Percentiles rank a stretch among this genome's conserved stretches.
Evolutionary conservation across 2,113 vertebrate genomes (phyloP).

Genomic region (Pterophyllum scalare): DNA sequence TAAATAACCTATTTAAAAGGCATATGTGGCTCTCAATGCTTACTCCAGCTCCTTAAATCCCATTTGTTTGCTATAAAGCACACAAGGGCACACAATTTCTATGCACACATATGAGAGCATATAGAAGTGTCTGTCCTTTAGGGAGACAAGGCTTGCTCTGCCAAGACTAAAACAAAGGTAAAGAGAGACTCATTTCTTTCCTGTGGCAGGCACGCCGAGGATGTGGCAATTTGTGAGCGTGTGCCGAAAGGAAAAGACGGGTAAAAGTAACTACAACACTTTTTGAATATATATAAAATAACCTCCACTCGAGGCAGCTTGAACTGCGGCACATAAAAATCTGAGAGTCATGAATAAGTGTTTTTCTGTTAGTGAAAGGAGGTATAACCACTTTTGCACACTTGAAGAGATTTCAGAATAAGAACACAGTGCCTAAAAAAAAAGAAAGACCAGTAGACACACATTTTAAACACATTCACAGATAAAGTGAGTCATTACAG

Average conservation of each 20-base stretch:
- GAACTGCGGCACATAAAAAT: not conserved
- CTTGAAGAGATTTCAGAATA: not conserved
- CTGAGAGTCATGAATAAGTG: not conserved
- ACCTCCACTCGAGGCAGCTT: slow-evolving; percentile 2
- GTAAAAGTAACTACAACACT: not conserved
- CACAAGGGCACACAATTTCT: slow-evolving; percentile 6
- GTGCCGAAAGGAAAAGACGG: not conserved
- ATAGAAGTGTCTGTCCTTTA: not conserved
- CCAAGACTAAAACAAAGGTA: slow-evolving; percentile 10
- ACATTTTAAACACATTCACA: slow-evolving; percentile 41
- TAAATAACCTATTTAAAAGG: slow-evolving; percentile 38
- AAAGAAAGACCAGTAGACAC: slow-evolving; percentile 6
- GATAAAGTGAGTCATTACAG: slow-evolving; percentile 46
- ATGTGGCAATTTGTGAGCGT: not conserved
- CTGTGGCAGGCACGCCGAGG: not conserved
- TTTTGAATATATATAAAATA: not conserved
- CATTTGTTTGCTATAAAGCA: slow-evolving; percentile 25
- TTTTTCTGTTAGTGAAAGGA: slow-evolving; percentile 18
- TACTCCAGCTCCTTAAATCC: slow-evolving; percentile 20
- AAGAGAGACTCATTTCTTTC: not conserved
- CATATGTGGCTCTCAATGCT: not conserved
- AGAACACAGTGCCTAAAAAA: not conserved
- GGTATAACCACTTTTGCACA: not conserved
- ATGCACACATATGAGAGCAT: not conserved
- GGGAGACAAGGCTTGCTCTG: not conserved